Base-by-base conservation (phyloP, 1,140 invertebrate genomes). In the Nebria ingens region DNA sequence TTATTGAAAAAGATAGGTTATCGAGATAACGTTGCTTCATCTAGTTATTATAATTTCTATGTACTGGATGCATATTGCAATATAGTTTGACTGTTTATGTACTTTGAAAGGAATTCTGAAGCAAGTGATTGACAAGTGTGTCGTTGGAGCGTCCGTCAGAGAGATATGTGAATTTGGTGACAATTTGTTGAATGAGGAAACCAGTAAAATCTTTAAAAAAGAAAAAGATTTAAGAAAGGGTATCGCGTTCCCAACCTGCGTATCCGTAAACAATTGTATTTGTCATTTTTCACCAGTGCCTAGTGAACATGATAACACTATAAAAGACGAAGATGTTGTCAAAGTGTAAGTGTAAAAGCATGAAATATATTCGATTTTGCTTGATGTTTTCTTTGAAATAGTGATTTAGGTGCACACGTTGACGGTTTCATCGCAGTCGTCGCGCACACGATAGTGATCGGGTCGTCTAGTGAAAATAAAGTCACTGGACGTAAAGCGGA, bases 341-440 rank as follows among this genome's bases (percentile, higher is more conserved):
- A 99, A 99, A 86, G 88, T 99, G 91, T 95, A 81, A 86, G 87
- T 78, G 53, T 53, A 17, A 49, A 49, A 11, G 19, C 6, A 23
- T 19, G 19, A 21, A 52, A 52, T 52, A 13, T n/a, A n/a, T n/a
- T 55, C n/a, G 2, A 51, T 34, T 45, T 40, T 25, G 2, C 15
- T 54, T 54, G 15, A 49, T 22, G 15, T 21, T 49, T 55, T 62
- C 52, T 57, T 61, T 55, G 66, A 79, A 83, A 55, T 65, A 96
- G 93, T 71, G 96, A 99, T 76, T 75, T 99, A 64, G 97, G 97
- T 62, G 93, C 92, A 58, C 97, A 99, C 72, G 86, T 99, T 66
- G 97, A 99, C 84, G 97, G 97, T 21, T 99, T 96, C 68, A 96
- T 98, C 70, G 96, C 96, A 54, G 93, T 98, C 52, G 93, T 93